Base-by-base conservation (phyloP, 1,140 invertebrate species). In the Lepidurus arcticus region DNA sequence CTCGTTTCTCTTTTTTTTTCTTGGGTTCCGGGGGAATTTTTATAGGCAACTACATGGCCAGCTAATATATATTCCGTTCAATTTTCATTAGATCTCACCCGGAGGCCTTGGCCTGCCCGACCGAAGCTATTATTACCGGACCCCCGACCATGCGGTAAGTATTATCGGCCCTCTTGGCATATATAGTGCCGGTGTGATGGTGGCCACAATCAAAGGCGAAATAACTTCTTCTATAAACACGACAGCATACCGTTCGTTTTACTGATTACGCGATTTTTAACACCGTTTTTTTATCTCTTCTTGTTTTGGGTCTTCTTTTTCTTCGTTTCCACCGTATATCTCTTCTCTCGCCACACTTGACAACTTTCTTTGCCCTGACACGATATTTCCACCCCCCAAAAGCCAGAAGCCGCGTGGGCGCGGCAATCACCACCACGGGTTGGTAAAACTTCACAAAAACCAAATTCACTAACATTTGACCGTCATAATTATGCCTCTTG, bases 31-130 rank as follows among this genome's bases (percentile, higher is more conserved):
- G 16, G 21, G 8, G 53, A 65, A 65, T 65, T 65, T 65, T 21
- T 65, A 65, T 65, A 65, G 53, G 53, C 53, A 65, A 65, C 53
- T n/a, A 65, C 21, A n/a, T 21, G 53, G 21, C 16, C 11, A 16
- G 74, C 43, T 21, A 73, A 75, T 43, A 76, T 75, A 78, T 78
- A 78, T 78, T 45, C 44, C 34, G 53, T 42, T 44, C 73, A 74
- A 78, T 78, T 73, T 76, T 73, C 73, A 78, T 78, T 81, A 86
- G 85, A 81, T 86, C 44, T 82, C 81, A 76, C 88, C 88, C 9
- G 82, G 86, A 11, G 88, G 88, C 11, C 84, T 89, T 53, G 88
- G 87, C 16, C 83, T 90, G 74, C 87, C 88, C 7, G 85, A 87
- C 80, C 84, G 83, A 77, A 85, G 81, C 45, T 89, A 88, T 81